Base-by-base conservation (phyloP, 2,797 vertebrate genomes). In the Ficedula albicollis region DNA sequence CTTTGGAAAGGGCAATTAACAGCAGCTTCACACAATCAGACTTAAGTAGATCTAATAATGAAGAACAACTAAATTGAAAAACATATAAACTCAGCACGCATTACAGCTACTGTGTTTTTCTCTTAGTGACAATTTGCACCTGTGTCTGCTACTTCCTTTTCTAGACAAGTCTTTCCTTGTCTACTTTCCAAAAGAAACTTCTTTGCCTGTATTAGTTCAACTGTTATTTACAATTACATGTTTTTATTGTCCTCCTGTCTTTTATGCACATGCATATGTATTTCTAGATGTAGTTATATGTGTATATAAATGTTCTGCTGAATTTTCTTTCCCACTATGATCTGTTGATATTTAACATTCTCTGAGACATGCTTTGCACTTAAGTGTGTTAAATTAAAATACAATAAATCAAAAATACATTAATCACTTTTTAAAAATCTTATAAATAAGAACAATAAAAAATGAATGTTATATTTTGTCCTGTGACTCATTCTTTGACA, bases 401-500 rank as follows among this genome's bases (percentile, higher is more conserved):
- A 39, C 9, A 84, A 63, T 80, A 74, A 88, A 93, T 70, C 25
- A 93, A 84, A 93, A 88, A 79, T 38, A 48, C 11, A 64, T 90
- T 13, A 84, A 84, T 78, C 38, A 67, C 10, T 79, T 93, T 83
- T 58, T 5, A 1, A 48, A 66, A 59, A 62, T 91, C 75, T 78
- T 79, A 81, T 55, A 92, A 92, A 95, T 73, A 34, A 90, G 56
- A 89, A 77, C 39, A 93, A 68, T 77, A 36, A 94, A 87, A 88
- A 88, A 89, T 83, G 18, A 60, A 81, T 82, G 91, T 96, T 96
- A 52, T 94, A 82, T 93, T 97, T 97, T 96, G 84, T 92, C 72
- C 90, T 89, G 77, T 98, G 94, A 97, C 89, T 97, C 94, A 96
- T 89, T 95, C 89, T 84, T 90, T 96, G 97, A 95, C 96, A 96